Percentiles rank a stretch among this genome's conserved stretches.
phyloP scores from a whole-genome alignment of 2,797 vertebrate species.

The Morus bassanus region DNA sequence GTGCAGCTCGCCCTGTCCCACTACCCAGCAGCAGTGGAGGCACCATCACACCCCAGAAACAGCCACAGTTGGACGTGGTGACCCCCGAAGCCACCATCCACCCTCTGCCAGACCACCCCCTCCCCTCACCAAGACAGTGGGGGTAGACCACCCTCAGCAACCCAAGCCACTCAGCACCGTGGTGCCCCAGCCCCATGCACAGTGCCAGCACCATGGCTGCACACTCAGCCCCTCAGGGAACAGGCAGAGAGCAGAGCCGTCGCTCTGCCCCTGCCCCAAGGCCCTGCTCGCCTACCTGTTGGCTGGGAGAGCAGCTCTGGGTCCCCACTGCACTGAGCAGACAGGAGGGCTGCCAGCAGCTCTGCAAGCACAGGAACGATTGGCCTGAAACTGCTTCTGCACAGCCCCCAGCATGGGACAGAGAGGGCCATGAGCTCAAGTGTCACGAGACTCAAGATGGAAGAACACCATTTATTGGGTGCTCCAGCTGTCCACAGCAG shows the following conservation, averaged over 20 bases:
- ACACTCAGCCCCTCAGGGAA: accelerated
- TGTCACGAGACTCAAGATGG: accelerated
- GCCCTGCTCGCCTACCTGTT: accelerated
- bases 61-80: not conserved
- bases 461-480: not conserved
- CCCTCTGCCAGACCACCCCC: not conserved
- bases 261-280: not conserved
- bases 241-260: not conserved
- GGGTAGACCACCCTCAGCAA: not conserved
- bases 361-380: accelerated
- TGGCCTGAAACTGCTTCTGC: accelerated
- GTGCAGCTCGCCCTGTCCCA: not conserved
- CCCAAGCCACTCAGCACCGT: accelerated
- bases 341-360: not conserved
- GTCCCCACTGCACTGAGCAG: not conserved
- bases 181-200: not conserved
- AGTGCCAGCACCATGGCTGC: accelerated
- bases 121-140: accelerated
- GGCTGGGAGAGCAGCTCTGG: too few relatives aligned
- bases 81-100: not conserved
- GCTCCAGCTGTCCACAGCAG: not conserved
- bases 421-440: accelerated
- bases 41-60: not conserved
- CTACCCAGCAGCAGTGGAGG: not conserved
- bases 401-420: accelerated